Conservation (phyloP, 2,888 invertebrate species). For the Ferdinandea cuprea region DNA sequence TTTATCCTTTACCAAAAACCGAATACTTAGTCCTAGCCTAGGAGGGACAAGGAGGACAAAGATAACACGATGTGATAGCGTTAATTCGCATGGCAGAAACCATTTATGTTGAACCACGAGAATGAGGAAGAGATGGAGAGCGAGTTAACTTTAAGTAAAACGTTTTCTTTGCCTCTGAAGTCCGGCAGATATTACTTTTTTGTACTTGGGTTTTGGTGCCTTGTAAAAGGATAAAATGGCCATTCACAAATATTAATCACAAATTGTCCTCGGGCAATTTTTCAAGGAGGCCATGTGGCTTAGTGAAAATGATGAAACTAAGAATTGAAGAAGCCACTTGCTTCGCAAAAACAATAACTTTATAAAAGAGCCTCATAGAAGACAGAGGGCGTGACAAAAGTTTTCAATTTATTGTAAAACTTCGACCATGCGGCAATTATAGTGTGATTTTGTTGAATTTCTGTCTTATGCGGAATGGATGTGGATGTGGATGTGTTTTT, state of each 20-base stretch:
- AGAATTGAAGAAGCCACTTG: conserved; percentile 48
- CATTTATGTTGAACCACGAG: conserved; percentile 60
- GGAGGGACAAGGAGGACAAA: conserved; percentile 41
- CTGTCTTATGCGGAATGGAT: conserved; percentile 20
- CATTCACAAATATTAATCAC: conserved; percentile 70
- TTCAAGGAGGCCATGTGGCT: conserved; percentile 31
- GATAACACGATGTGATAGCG: conserved; percentile 71
- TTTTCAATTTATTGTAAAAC: conserved; percentile 73
- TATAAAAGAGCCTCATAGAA: conserved; percentile 3
- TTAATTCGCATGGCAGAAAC: conserved; percentile 65
- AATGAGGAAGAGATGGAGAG: not conserved
- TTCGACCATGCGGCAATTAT: conserved; percentile 70
- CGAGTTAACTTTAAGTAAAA: conserved; percentile 65
- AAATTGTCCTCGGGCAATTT: conserved; percentile 68
- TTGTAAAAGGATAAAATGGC: not conserved
- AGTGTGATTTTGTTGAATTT: conserved; percentile 70
- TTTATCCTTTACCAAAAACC: conserved; percentile 55
- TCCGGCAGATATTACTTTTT: conserved; percentile 48
- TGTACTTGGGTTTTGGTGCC: not conserved
- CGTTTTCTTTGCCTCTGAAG: conserved; percentile 26
- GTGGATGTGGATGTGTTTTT: not conserved
- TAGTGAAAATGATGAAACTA: conserved; percentile 46
- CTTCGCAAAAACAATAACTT: conserved; percentile 60
- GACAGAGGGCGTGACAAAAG: conserved; percentile 20
- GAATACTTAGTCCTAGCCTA: conserved; percentile 50